Evolutionary conservation across 2,888 invertebrate species (phyloP).

Genomic region (Callyntrura guangdongensis): DNA sequence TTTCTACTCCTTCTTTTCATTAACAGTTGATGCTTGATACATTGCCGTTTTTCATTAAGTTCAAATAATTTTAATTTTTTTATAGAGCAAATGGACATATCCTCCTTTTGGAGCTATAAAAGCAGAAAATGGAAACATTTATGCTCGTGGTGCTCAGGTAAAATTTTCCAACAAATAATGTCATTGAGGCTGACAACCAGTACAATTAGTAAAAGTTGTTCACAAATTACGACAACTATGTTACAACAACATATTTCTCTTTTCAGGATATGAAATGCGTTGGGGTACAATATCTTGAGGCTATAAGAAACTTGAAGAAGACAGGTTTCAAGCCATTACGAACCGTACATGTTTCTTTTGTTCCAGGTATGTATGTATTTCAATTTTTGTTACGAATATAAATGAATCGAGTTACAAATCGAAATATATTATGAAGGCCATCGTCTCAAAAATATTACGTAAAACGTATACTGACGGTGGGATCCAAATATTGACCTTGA

Average conservation of each 20-base stretch:
- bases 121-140: slow-evolving; percentile 94
- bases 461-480: neutral
- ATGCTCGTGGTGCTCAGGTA: slow-evolving; percentile 89
- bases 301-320: slow-evolving; percentile 89
- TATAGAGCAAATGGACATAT: slow-evolving; percentile 91
- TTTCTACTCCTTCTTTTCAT: too few relatives aligned
- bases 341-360: slow-evolving; percentile 90
- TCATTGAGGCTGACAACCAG: neutral
- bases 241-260: neutral
- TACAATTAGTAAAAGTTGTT: neutral
- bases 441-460: too few relatives aligned
- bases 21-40: too few relatives aligned
- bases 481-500: neutral
- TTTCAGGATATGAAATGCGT: slow-evolving; percentile 93
- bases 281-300: slow-evolving; percentile 91
- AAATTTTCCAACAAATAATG: neutral
- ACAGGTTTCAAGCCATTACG: slow-evolving; percentile 88
- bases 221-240: too few relatives aligned
- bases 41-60: too few relatives aligned
- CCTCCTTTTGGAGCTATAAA: slow-evolving; percentile 96
- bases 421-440: neutral
- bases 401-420: neutral
- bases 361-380: slow-evolving; percentile 88
- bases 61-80: neutral
- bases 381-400: neutral